Evolutionary conservation across 2,888 invertebrate genomes (phyloP).

Genomic region (Campoletis raptor): DNA sequence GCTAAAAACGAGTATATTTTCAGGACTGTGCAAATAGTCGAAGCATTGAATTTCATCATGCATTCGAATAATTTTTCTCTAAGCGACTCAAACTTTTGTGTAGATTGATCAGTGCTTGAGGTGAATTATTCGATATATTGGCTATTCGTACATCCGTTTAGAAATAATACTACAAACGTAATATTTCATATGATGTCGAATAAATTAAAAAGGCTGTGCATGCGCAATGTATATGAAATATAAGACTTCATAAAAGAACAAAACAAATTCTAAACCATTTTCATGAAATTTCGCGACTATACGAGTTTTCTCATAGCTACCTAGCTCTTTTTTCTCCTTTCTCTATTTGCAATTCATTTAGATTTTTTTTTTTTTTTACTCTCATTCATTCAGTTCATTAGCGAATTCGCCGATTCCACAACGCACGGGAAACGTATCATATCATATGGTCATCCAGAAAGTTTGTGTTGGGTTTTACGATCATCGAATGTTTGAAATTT

Average conservation of each 20-base stretch:
- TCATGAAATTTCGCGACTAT: slow-evolving; percentile 61
- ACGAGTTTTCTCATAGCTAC: slow-evolving; percentile 58
- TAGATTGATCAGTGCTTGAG: neutral
- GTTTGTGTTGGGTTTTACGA: slow-evolving; percentile 12
- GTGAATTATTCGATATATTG: slow-evolving; percentile 31
- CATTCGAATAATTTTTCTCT: slow-evolving; percentile 3
- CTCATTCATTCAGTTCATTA: slow-evolving; percentile 25
- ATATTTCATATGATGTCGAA: slow-evolving; percentile 30
- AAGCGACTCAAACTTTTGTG: neutral
- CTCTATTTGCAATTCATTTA: slow-evolving; percentile 50
- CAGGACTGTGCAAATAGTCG: slow-evolving; percentile 3
- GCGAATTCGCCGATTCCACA: slow-evolving; percentile 30
- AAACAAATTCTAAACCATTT: slow-evolving; percentile 38
- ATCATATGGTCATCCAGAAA: slow-evolving; percentile 8
- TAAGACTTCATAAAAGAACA: slow-evolving; percentile 9
- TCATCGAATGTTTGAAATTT: slow-evolving; percentile 45
- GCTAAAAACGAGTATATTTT: slow-evolving; percentile 18
- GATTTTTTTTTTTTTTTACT: slow-evolving; percentile 26
- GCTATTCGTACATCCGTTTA: slow-evolving; percentile 20
- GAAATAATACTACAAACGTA: slow-evolving; percentile 17
- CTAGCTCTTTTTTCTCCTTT: slow-evolving; percentile 44
- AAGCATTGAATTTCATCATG: neutral
- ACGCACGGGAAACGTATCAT: slow-evolving; percentile 49
- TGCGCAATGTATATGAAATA: slow-evolving; percentile 68
- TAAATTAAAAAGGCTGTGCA: slow-evolving; percentile 65